Percentiles rank a stretch among this genome's conserved stretches.
phyloP scores from a whole-genome alignment of 2,888 invertebrate genomes.

The Sylvicola fuscatus region DNA sequence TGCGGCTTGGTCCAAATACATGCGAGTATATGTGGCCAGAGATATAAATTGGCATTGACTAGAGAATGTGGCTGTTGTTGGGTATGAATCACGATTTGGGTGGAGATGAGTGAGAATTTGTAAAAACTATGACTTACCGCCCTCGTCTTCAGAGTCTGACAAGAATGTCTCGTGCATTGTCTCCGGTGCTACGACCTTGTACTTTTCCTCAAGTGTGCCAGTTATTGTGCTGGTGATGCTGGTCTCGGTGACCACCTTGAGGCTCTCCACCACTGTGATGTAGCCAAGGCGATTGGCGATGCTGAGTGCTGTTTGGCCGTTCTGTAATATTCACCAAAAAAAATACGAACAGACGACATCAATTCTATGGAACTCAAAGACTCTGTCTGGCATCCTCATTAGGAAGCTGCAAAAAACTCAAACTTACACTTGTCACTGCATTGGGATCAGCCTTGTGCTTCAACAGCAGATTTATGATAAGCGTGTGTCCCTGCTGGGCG shows the following conservation, averaged over 20 bases:
- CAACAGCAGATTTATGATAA: slow-evolving; percentile 78
- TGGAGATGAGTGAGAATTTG: too few species aligned
- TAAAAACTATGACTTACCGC: slow-evolving; percentile 37
- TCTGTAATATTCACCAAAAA: slow-evolving; percentile 35
- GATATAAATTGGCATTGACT: too few species aligned
- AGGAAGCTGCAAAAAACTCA: background rate
- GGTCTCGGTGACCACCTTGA: slow-evolving; percentile 78
- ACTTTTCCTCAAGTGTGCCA: slow-evolving; percentile 66
- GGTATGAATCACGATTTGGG: too few species aligned
- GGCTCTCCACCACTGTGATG: slow-evolving; percentile 92
- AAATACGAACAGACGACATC: too few species aligned
- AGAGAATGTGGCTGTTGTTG: too few species aligned
- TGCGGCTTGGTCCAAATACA: too few species aligned
- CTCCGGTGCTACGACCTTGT: slow-evolving; percentile 93
- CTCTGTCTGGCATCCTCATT: too few species aligned
- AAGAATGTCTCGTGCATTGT: slow-evolving; percentile 97
- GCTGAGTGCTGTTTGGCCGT: slow-evolving; percentile 89
- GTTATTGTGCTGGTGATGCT: slow-evolving; percentile 42
- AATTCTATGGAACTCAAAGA: too few species aligned
- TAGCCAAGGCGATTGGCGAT: slow-evolving; percentile 95
- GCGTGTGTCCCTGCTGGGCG: slow-evolving; percentile 93
- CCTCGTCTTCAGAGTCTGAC: slow-evolving; percentile 98
- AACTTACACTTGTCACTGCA: slow-evolving; percentile 79
- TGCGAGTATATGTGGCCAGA: too few species aligned
- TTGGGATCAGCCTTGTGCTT: slow-evolving; percentile 91